Evolutionary conservation across 37 sponge, comb jelly and placozoan genomes (phyloP).

Genomic region (Eunapius fragilis): DNA sequence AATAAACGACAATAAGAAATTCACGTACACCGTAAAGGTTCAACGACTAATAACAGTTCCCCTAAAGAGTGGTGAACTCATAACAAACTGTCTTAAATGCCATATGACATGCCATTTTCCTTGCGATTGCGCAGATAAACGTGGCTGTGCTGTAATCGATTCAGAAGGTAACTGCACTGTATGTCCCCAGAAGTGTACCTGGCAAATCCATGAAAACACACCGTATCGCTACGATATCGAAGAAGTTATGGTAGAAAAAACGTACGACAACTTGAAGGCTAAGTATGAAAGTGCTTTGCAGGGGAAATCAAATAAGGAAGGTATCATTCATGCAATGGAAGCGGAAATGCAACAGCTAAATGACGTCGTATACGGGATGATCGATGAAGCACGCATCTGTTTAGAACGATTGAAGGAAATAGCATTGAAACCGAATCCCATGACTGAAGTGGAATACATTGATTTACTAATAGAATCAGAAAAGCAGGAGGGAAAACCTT

Average conservation of each 20-base stretch:
- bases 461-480: slow-evolving; percentile 50
- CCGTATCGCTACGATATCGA: too few species aligned
- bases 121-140: not conserved
- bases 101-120: slow-evolving; percentile 1
- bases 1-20: slow-evolving; percentile 51
- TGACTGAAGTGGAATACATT: slow-evolving; percentile 42
- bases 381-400: not conserved
- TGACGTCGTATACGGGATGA: not conserved
- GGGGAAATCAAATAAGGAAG: not conserved
- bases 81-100: slow-evolving; percentile 1
- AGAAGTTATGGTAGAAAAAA: not conserved
- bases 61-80: not conserved
- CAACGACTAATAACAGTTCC: slow-evolving; percentile 22
- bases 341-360: not conserved
- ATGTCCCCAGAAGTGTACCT: not conserved
- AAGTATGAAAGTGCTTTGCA: not conserved
- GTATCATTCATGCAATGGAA: not conserved
- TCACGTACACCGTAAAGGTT: slow-evolving; percentile 39
- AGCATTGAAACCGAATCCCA: slow-evolving; percentile 39
- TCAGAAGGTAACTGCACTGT: not conserved
- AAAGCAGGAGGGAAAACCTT: slow-evolving; percentile 6
- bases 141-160: slow-evolving; percentile 26
- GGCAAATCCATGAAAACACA: not conserved
- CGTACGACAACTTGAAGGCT: not conserved
- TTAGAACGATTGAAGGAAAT: slow-evolving; percentile 26